Evolutionary conservation across 2,797 vertebrate genomes (phyloP), one percentile per base, ranked within the genome.

Genomic region (Cuculus canorus): DNA sequence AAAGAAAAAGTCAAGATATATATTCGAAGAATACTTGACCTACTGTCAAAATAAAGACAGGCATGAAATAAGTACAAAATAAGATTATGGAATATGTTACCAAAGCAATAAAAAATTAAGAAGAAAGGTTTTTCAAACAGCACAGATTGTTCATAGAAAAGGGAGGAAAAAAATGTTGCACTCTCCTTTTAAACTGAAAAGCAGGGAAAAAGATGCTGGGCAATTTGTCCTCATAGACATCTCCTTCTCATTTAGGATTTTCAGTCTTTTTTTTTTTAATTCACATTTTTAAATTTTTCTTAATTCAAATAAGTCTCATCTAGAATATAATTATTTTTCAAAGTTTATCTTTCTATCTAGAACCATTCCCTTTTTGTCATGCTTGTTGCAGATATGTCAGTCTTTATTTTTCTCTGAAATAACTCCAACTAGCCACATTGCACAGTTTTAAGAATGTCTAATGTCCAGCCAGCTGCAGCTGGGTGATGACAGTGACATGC

Each of bases 1-100:
- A 92, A 96, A 63, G 66, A 61, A 91, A 95, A 95, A 71, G n/a
- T 80, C 85, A 88, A 71, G 41, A 64, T 4, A 83, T 39, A 39
- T 70, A 73, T 79, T 88, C 96, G 30, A 90, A 82, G 92, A 90
- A 65, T 81, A 77, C 61, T 47, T 94, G 78, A 88, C 70, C 33
- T 83, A 66, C 61, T 37, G 57, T 72, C 56, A 92, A 93, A 94
- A 90, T 50, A 59, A 16, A 88, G 33, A 80, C 11, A 86, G 61
- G 17, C 8, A 88, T 81, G 30, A 76, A 87, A 80, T 69, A 91
- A 27, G 11, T 41, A 75, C 17, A 63, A 88, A 94, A 70, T 70
- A 69, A 92, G 24, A 68, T 69, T 63, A 45, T n/a, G 8, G 37
- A 85, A 80, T 52, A 90, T 78, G 16, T 54, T 78, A 82, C 53